These are phyloP conservation scores for Spodoptera litura DNA, from an alignment of 1,140 invertebrate genomes.

Conservation along the genomic window DNA sequence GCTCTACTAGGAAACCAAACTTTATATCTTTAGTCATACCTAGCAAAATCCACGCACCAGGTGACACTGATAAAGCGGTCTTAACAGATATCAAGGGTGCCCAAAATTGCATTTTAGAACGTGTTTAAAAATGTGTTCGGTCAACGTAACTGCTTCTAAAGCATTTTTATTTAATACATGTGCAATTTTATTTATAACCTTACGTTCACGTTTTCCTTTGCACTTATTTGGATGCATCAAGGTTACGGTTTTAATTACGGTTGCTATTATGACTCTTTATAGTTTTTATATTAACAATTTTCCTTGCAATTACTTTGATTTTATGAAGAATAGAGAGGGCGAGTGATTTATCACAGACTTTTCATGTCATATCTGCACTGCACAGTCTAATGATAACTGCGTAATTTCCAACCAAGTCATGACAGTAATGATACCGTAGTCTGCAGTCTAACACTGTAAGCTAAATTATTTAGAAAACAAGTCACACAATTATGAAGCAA, in stretches of 20 bases:
- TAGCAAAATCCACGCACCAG: neutral
- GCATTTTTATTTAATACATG: neutral
- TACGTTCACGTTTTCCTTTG: neutral
- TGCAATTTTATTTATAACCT: conserved; percentile 23
- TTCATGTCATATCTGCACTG: neutral
- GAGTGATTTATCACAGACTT: neutral
- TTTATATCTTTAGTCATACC: conserved; percentile 4
- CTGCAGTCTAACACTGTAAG: neutral
- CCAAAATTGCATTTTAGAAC: neutral
- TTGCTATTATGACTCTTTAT: neutral
- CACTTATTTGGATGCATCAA: conserved; percentile 8
- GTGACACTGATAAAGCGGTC: neutral
- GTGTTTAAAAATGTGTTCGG: conserved; percentile 12
- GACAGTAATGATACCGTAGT: neutral
- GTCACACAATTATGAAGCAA: too few species aligned
- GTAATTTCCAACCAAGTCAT: neutral
- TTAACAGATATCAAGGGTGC: neutral
- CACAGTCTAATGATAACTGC: neutral
- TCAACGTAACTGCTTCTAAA: neutral
- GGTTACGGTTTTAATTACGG: neutral
- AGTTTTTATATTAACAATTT: neutral
- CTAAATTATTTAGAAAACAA: neutral
- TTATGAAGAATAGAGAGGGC: neutral
- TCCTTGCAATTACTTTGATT: neutral
- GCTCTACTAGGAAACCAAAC: conserved; percentile 8